A percentile compares a stretch with the other conserved stretches of the same genome.
phyloP scores from a whole-genome alignment of 2,797 vertebrate species.

The Salarias fasciatus region DNA sequence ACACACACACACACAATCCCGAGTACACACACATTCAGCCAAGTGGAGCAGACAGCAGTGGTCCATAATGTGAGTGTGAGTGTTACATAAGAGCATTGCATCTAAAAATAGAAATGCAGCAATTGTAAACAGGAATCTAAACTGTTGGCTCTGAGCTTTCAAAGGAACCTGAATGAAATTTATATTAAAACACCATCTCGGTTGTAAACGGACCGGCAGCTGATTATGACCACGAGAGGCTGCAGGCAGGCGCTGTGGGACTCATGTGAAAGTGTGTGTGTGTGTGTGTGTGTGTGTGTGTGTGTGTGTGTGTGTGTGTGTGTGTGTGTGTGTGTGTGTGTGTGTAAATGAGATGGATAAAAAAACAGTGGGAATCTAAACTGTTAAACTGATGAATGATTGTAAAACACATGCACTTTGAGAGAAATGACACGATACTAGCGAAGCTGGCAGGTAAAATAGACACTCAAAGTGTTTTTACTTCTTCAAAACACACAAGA shows the following conservation, averaged over 20 bases:
- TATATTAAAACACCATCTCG: constrained; percentile 42
- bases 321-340: too few relatives aligned
- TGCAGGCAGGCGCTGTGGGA: constrained; percentile 16
- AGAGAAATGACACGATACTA: too few relatives aligned
- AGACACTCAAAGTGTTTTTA: too few relatives aligned
- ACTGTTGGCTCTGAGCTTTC: constrained; percentile 62
- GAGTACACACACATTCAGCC: constrained; percentile 49
- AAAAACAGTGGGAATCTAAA: constrained; percentile 6
- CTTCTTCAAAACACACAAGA: too few relatives aligned
- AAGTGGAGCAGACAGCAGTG: constrained; percentile 74
- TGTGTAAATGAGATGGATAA: constrained; percentile 1
- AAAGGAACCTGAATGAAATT: constrained; percentile 66
- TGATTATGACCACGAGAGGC: constrained; percentile 20
- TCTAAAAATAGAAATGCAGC: constrained; percentile 80
- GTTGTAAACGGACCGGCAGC: constrained; percentile 32
- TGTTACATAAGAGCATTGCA: constrained; percentile 73
- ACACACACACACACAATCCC: constrained; percentile 39
- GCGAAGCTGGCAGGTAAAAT: too few relatives aligned
- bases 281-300: not conserved
- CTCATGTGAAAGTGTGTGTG: constrained; percentile 18
- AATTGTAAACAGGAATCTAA: constrained; percentile 73
- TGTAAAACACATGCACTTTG: not conserved
- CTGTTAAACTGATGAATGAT: constrained; percentile 21
- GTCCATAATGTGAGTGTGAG: constrained; percentile 74
- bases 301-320: too few relatives aligned